A percentile compares a stretch with the other conserved stretches of the same genome.
Evolutionary conservation across 2,113 vertebrate species (phyloP).

Genomic region (Peromyscus leucopus): DNA sequence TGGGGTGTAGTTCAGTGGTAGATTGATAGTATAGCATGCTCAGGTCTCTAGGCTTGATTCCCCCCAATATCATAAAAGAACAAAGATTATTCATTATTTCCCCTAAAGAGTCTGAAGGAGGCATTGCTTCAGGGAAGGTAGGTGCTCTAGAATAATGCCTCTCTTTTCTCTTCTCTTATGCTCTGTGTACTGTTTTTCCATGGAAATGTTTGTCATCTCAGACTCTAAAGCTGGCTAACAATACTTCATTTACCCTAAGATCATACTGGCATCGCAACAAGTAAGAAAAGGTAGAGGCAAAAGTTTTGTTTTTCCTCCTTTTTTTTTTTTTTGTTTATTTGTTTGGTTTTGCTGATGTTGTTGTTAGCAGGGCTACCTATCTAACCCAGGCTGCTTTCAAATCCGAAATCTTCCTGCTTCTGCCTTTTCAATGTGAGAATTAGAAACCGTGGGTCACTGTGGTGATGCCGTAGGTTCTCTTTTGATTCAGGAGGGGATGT

Average conservation of each 20-base stretch:
- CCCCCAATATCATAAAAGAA: neutral
- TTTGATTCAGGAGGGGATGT: neutral
- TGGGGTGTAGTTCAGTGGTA: neutral
- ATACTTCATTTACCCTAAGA: neutral
- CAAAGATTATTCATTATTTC: neutral
- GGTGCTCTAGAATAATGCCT: neutral
- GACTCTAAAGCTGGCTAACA: neutral
- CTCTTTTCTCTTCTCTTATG: neutral
- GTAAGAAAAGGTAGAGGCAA: neutral
- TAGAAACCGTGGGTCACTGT: no score
- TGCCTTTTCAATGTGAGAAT: neutral
- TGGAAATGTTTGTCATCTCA: neutral
- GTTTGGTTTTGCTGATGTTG: no score
- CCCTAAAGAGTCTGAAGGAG: no score
- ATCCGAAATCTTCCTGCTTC: neutral
- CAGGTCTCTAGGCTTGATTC: neutral
- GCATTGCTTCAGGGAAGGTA: neutral
- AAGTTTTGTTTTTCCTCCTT: neutral
- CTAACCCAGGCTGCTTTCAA: no score
- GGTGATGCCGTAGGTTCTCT: neutral
- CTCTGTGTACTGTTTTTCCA: neutral
- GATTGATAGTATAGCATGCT: neutral
- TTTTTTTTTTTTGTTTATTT: neutral
- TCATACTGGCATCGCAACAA: neutral
- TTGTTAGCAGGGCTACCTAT: neutral